Percentiles rank a stretch among this genome's conserved stretches.
Conservation (phyloP, 2,888 invertebrate genomes). For the Noctua comes region DNA sequence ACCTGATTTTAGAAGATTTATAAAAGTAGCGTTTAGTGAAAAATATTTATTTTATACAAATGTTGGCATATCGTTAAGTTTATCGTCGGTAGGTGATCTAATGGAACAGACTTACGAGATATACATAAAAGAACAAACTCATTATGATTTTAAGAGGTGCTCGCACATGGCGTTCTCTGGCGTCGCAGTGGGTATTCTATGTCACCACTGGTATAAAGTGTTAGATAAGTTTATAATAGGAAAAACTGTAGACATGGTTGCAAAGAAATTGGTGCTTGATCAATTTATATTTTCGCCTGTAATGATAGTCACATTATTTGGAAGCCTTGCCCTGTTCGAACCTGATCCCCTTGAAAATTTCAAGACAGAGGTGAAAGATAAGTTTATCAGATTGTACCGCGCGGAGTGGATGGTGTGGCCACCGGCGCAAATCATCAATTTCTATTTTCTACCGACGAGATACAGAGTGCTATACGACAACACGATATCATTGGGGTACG, state of each 20-base stretch:
- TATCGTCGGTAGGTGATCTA: conserved; percentile 95
- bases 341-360: conserved; percentile 91
- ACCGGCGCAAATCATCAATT: conserved; percentile 97
- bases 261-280: conserved; percentile 95
- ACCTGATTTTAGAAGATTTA: conserved; percentile 72
- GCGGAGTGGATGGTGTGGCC: conserved; percentile 99
- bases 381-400: conserved; percentile 94
- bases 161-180: conserved; percentile 95
- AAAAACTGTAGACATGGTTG: conserved; percentile 91
- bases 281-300: conserved; percentile 96
- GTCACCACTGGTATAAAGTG: conserved; percentile 97
- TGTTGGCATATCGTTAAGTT: conserved; percentile 93
- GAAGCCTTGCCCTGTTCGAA: conserved; percentile 94
- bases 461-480: conserved; percentile 97
- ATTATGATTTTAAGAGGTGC: conserved; percentile 92
- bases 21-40: conserved; percentile 90
- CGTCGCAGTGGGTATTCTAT: conserved; percentile 94
- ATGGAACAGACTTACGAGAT: conserved; percentile 96
- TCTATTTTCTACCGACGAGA: conserved; percentile 95
- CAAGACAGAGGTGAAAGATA: conserved; percentile 92
- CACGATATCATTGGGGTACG: conserved; percentile 96
- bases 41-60: conserved; percentile 95
- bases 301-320: conserved; percentile 95
- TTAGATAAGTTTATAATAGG: conserved; percentile 95
- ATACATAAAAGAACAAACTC: conserved; percentile 90